phyloP scores from a whole-genome alignment of 1,140 invertebrate genomes.

The Drosophila nasuta region DNA sequence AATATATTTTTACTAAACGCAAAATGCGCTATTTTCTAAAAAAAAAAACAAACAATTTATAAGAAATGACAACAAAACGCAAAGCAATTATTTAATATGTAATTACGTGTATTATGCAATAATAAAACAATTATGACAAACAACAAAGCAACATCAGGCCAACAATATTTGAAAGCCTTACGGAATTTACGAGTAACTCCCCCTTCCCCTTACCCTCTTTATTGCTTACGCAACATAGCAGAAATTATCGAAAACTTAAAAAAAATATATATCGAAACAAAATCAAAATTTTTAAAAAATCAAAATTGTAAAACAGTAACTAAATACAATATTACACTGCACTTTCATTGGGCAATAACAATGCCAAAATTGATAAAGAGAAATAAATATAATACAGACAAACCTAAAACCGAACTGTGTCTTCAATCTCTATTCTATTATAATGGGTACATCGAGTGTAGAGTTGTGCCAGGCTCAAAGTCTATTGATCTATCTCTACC shows the following conservation, averaged over 20 bases:
- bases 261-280: conserved; percentile 16
- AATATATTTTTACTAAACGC: conserved; percentile 83
- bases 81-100: conserved; percentile 83
- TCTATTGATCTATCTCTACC: background rate
- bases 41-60: conserved; percentile 56
- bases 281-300: conserved; percentile 15
- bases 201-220: conserved; percentile 3
- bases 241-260: conserved; percentile 26
- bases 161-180: conserved; percentile 43
- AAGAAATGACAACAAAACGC: conserved; percentile 71
- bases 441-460: background rate
- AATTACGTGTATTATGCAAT: conserved; percentile 75
- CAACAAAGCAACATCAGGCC: conserved; percentile 41
- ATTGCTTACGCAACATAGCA: conserved; percentile 28
- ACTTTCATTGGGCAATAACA: conserved; percentile 52
- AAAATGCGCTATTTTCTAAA: conserved; percentile 79
- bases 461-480: background rate
- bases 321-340: conserved; percentile 34
- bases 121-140: conserved; percentile 47
- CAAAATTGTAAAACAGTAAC: conserved; percentile 37
- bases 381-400: conserved; percentile 75
- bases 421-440: background rate
- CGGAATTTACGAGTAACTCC: conserved; percentile 24
- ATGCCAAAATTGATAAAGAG: conserved; percentile 67
- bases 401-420: conserved; percentile 50